phyloP scores from a whole-genome alignment of 2,113 vertebrate genomes.

The Sitta europaea region DNA sequence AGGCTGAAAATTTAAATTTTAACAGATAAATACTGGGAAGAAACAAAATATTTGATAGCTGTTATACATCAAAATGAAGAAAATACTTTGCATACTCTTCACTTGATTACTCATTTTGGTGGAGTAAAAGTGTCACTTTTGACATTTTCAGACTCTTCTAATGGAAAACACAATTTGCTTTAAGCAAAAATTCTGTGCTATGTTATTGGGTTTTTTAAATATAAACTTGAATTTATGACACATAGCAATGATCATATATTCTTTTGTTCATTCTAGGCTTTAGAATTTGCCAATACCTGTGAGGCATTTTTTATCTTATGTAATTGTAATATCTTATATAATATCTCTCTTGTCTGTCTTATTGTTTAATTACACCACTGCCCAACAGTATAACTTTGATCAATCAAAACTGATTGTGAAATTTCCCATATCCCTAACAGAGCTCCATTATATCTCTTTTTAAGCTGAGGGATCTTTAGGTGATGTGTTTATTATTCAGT shows the following conservation, averaged over 20 bases:
- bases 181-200: background rate
- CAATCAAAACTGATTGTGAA: background rate
- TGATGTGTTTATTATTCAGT: background rate
- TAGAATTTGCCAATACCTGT: background rate
- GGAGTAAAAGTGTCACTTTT: background rate
- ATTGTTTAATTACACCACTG: background rate
- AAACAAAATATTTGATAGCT: background rate
- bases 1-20: background rate
- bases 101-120: background rate
- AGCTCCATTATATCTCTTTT: background rate
- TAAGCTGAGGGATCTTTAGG: background rate
- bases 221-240: background rate
- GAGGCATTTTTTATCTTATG: background rate
- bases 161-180: background rate
- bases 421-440: background rate
- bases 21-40: background rate
- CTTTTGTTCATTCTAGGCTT: background rate
- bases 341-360: background rate
- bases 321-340: no score
- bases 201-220: background rate
- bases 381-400: background rate
- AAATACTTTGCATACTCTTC: accelerated
- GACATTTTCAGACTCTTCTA: background rate
- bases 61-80: background rate
- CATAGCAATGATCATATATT: background rate